A percentile compares a stretch with the other conserved stretches of the same genome.
Conservation (phyloP, 2,797 vertebrate genomes). For the Molothrus aeneus region DNA sequence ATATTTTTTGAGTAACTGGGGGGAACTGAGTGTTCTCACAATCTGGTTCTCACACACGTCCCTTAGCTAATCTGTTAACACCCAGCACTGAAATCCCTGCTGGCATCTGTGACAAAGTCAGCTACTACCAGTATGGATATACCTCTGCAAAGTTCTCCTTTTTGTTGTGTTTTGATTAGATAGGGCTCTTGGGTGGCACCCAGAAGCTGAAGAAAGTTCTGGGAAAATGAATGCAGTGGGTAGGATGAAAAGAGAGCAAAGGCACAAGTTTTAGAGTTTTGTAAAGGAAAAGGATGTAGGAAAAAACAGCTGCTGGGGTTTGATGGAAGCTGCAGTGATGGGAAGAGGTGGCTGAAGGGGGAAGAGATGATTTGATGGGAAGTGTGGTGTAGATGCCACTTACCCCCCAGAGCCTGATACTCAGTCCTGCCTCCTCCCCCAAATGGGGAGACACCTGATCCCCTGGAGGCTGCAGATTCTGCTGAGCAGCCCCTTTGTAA, state of each 20-base stretch:
- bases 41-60: not conserved
- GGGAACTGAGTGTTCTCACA: not conserved
- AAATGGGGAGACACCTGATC: not conserved
- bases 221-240: not conserved
- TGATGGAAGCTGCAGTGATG: not conserved
- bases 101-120: not conserved
- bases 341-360: not conserved
- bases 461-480: not conserved
- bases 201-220: not conserved
- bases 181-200: not conserved
- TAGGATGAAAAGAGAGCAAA: not conserved
- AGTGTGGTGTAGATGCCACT: not conserved
- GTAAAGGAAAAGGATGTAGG: accelerated
- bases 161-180: not conserved
- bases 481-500: not conserved
- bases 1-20: not conserved
- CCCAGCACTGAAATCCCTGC: not conserved
- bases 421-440: not conserved
- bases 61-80: not conserved
- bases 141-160: not conserved
- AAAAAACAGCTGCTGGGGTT: not conserved
- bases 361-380: not conserved
- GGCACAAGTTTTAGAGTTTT: not conserved
- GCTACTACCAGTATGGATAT: not conserved
- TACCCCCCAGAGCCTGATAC: not conserved